Percentiles rank a stretch among this genome's conserved stretches.
Conservation (phyloP, 2,797 vertebrate species). For the Poliocrania exsul region DNA sequence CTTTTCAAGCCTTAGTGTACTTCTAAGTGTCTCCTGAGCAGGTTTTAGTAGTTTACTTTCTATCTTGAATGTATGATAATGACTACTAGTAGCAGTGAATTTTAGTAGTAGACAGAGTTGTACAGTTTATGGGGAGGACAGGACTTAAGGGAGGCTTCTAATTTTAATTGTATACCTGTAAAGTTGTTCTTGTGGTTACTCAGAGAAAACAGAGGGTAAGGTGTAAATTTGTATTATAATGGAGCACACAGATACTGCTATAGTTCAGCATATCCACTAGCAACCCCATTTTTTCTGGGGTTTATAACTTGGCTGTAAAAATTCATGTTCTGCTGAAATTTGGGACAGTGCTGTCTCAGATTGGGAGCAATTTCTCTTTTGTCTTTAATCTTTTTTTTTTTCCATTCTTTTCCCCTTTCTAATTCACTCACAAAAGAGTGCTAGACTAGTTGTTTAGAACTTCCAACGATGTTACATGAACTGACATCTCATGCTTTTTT, state of each 20-base stretch:
- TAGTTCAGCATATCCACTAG: not conserved
- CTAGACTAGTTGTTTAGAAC: slow-evolving; percentile 42
- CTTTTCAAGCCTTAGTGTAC: slow-evolving; percentile 16
- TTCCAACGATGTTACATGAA: slow-evolving; percentile 1
- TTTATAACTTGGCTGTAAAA: slow-evolving; percentile 62
- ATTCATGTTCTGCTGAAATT: slow-evolving; percentile 67
- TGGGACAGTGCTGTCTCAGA: slow-evolving; percentile 68
- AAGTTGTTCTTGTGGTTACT: not conserved
- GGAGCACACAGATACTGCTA: slow-evolving; percentile 39
- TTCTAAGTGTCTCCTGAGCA: slow-evolving; percentile 13
- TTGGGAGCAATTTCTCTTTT: slow-evolving; percentile 15
- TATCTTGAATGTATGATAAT: slow-evolving; percentile 65
- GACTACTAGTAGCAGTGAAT: slow-evolving; percentile 42
- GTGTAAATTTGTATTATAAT: slow-evolving; percentile 62
- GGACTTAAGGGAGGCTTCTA: slow-evolving; percentile 39
- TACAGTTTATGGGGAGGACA: slow-evolving; percentile 24
- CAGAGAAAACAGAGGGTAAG: not conserved
- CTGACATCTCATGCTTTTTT: slow-evolving; percentile 66
- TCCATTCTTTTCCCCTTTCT: slow-evolving; percentile 37
- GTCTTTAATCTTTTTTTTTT: not conserved
- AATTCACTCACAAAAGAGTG: slow-evolving; percentile 11
- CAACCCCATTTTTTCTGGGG: slow-evolving; percentile 68
- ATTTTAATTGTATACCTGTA: slow-evolving; percentile 1
- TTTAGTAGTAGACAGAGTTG: slow-evolving; percentile 34
- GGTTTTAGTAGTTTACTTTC: slow-evolving; percentile 26